Percentiles rank a stretch among this genome's conserved stretches.
Evolutionary conservation across 2,797 vertebrate species (phyloP).

Genomic region (Chanos chanos): DNA sequence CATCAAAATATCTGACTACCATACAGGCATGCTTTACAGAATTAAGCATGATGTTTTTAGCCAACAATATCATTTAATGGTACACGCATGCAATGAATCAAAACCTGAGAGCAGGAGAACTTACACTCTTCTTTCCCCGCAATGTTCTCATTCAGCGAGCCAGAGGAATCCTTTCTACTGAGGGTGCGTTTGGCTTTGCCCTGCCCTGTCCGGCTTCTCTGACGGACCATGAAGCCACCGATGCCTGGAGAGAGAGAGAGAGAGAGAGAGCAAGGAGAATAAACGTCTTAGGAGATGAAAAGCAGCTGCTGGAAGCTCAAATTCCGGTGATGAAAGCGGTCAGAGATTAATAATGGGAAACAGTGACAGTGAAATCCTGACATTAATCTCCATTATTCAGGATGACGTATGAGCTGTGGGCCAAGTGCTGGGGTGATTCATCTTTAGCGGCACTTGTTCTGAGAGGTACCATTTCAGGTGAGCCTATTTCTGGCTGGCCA

Average conservation of each 20-base stretch:
- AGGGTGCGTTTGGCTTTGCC: conserved; percentile 78
- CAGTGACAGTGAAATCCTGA: conserved; percentile 33
- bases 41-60: not conserved
- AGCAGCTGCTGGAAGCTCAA: not conserved
- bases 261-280: not conserved
- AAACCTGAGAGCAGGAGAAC: conserved; percentile 1
- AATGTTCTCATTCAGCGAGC: conserved; percentile 74
- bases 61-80: not conserved
- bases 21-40: not conserved
- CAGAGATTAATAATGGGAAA: conserved; percentile 36
- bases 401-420: conserved; percentile 30
- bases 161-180: conserved; percentile 78
- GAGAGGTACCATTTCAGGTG: conserved; percentile 38
- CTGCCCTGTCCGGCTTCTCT: conserved; percentile 85
- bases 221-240: conserved; percentile 98
- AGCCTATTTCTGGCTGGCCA: conserved; percentile 32
- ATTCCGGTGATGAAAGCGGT: conserved; percentile 24
- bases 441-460: conserved; percentile 31
- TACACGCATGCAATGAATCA: too few relatives aligned
- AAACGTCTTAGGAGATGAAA: not conserved
- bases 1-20: too few relatives aligned
- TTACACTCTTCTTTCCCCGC: conserved; percentile 80
- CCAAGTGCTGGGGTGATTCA: conserved; percentile 39
- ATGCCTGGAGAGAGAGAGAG: conserved; percentile 76
- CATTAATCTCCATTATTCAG: conserved; percentile 48